A percentile compares a stretch with the other conserved stretches of the same genome.
These are phyloP conservation scores for Chitala chitala DNA, from an alignment of 2,113 vertebrate species.

Conservation along the genomic window DNA sequence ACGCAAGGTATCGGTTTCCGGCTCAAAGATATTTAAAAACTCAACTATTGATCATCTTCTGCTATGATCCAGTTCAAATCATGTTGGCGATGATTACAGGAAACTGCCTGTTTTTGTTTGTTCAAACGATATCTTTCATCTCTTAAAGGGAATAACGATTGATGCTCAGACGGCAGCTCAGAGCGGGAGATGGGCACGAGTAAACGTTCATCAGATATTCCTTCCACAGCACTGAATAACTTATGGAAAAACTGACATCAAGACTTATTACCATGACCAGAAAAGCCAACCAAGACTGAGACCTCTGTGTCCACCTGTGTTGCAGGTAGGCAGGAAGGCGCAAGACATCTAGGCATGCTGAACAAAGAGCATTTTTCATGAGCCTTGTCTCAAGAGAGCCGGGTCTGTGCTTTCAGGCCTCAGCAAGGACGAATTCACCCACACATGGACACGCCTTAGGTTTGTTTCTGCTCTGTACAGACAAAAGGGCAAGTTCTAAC, in stretches of 20 bases:
- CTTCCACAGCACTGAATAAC: constrained; percentile 1
- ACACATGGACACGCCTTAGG: neutral
- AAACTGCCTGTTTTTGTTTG: constrained; percentile 55
- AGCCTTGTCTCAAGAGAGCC: constrained; percentile 43
- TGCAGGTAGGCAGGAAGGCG: too few relatives aligned
- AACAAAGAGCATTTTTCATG: constrained; percentile 1
- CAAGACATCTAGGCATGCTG: neutral
- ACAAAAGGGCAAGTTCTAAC: too few relatives aligned
- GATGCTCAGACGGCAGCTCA: constrained; percentile 19
- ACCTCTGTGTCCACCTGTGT: too few relatives aligned
- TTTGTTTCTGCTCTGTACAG: too few relatives aligned
- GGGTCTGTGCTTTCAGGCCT: neutral
- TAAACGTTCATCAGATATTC: constrained; percentile 14
- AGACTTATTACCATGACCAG: neutral
- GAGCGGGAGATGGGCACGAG: neutral
- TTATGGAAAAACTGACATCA: neutral
- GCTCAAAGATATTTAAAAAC: constrained; percentile 79
- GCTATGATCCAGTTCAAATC: constrained; percentile 71
- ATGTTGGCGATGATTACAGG: constrained; percentile 68
- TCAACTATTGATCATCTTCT: constrained; percentile 72
- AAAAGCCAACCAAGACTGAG: neutral
- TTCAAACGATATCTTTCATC: constrained; percentile 41
- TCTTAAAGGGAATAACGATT: constrained; percentile 32
- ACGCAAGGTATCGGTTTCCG: constrained; percentile 74
- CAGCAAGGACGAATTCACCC: neutral